Conservation (phyloP, 2,797 vertebrate species). For the Hoplostethus mediterraneus region DNA sequence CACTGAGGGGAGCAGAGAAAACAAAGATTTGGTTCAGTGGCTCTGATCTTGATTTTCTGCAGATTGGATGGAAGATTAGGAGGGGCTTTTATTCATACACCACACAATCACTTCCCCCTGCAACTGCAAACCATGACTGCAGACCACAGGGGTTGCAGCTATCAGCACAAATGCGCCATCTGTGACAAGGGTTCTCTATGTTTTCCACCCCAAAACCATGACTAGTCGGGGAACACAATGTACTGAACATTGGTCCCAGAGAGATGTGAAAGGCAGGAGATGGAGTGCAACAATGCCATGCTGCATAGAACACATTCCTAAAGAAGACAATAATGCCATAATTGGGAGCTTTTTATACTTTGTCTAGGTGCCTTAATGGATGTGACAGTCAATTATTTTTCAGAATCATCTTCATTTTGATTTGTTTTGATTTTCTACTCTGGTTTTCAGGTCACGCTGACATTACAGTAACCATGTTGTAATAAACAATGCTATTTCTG, state of each 20-base stretch:
- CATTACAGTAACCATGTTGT: not conserved
- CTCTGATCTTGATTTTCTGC: conserved; percentile 82
- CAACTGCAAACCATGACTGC: conserved; percentile 71
- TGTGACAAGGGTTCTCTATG: conserved; percentile 67
- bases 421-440: not conserved
- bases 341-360: conserved; percentile 4
- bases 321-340: conserved; percentile 39
- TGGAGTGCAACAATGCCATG: conserved; percentile 44
- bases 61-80: conserved; percentile 82
- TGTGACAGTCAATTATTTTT: not conserved
- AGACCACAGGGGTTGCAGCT: conserved; percentile 76
- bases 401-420: conserved; percentile 18
- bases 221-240: conserved; percentile 53
- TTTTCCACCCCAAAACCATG: conserved; percentile 65
- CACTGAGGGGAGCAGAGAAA: conserved; percentile 74
- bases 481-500: not conserved
- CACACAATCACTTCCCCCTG: conserved; percentile 68
- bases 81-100: conserved; percentile 74
- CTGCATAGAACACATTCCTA: conserved; percentile 16
- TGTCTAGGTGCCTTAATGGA: conserved; percentile 8
- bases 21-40: conserved; percentile 83
- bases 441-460: not conserved
- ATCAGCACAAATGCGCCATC: conserved; percentile 77
- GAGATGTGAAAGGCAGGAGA: conserved; percentile 42
- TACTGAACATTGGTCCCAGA: conserved; percentile 53